phyloP scores from a whole-genome alignment of 2,888 invertebrate genomes.

The Heteromyza rotundicornis region DNA sequence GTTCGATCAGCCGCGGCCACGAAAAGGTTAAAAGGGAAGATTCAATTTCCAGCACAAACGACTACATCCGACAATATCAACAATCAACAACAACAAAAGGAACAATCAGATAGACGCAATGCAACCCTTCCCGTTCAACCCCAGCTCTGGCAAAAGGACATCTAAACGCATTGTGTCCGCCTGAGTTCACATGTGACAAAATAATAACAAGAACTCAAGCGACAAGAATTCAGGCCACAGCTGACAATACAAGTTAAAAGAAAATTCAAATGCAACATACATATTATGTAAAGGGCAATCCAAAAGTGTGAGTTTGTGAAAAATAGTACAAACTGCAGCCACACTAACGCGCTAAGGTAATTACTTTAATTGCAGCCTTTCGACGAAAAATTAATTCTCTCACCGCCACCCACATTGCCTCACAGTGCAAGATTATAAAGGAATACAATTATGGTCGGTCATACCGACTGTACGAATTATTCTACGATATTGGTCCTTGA shows the following conservation, averaged over 20 bases:
- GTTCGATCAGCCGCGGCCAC: slow-evolving; percentile 43
- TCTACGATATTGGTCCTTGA: too few relatives aligned
- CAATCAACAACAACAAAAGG: slow-evolving; percentile 42
- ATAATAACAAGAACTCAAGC: slow-evolving; percentile 41
- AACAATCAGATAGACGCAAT: slow-evolving; percentile 45
- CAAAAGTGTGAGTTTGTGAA: neutral
- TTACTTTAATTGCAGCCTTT: slow-evolving; percentile 50
- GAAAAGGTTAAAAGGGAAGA: slow-evolving; percentile 50
- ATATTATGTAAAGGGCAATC: neutral
- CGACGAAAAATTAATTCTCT: slow-evolving; percentile 21
- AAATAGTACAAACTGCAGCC: too few relatives aligned
- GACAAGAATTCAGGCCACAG: neutral
- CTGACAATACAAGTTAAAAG: slow-evolving; percentile 47
- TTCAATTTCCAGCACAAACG: slow-evolving; percentile 36
- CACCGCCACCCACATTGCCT: too few relatives aligned
- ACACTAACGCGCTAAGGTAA: slow-evolving; percentile 37
- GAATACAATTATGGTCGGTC: too few relatives aligned
- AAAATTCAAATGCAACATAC: slow-evolving; percentile 38
- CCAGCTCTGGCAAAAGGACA: neutral
- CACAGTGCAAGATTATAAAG: too few relatives aligned
- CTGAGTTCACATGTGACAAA: slow-evolving; percentile 53
- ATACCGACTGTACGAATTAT: too few relatives aligned
- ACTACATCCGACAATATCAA: slow-evolving; percentile 16
- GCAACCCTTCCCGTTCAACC: slow-evolving; percentile 34
- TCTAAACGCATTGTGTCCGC: slow-evolving; percentile 51